Base-by-base conservation (phyloP, 2,888 invertebrate genomes). In the Conus canariensis region DNA sequence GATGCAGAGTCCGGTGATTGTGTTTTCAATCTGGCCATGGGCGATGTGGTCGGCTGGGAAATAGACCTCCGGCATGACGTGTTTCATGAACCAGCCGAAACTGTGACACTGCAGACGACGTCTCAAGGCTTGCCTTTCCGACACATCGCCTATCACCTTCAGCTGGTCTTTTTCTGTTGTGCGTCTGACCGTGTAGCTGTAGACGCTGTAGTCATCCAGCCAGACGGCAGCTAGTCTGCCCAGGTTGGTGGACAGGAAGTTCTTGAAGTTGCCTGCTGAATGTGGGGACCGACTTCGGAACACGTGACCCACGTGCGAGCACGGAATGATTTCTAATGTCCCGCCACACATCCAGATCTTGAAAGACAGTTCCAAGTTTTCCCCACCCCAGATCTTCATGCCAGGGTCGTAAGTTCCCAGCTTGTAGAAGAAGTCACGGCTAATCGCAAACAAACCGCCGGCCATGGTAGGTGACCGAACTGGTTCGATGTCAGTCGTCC, bases 81-180 rank as follows among this genome's bases (percentile, higher is more conserved):
- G 98, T 97, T 99, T 99, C 96, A 99, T 97, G 97, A 99, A 99
- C 99, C 99, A 99, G 88, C 98, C 97, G 97, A 99, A 99, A 96
- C 98, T 98, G 97, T 99, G 99, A 97, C 99, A 99, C 95, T 98
- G 97, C 93, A 99, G 97, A 90, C 97, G 97, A 93, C 98, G 97
- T 12, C 99, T 97, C 74, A 99, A 96, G 86, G 97, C 97, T 93
- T 97, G 97, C 12, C 99, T 97, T 94, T 98, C 98, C 89, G 97
- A 97, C 30, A 99, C 98, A 97, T 99, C 98, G n/a, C 99, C 99
- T 90, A 93, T 10, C n/a, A n/a, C 12, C 5, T 60, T 1, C 85
- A 85, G 14, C 77, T n/a, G 25, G 16, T 56, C 19, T 10, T 77
- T 30, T 30, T 30, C 25, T 30, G 25, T n/a, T 10, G 58, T 5